Evolutionary conservation across 2,888 invertebrate genomes (phyloP).

Genomic region (Pediacus dermestoides): DNA sequence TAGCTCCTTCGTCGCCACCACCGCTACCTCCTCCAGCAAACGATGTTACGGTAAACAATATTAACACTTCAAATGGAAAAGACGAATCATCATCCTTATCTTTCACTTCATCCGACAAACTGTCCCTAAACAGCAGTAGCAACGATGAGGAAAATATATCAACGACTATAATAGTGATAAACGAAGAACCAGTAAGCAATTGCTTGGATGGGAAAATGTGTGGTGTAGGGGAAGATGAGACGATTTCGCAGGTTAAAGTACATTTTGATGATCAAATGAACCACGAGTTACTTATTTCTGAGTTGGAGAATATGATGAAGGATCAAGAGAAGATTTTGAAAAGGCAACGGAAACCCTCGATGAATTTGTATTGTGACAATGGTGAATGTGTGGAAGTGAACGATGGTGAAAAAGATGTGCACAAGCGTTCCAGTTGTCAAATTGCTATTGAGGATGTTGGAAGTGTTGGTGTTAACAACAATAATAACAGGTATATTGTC

Average conservation of each 20-base stretch:
- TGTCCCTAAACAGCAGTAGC: slow-evolving; percentile 13
- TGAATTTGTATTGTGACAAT: slow-evolving; percentile 38
- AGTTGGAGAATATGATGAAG: slow-evolving; percentile 63
- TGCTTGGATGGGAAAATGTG: no score
- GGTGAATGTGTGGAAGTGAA: slow-evolving; percentile 57
- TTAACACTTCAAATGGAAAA: no score
- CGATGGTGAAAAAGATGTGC: slow-evolving; percentile 56
- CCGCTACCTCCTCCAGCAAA: no score
- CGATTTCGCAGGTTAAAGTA: no score
- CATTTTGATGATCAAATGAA: slow-evolving; percentile 49
- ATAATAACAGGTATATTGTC: no score
- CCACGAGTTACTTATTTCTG: slow-evolving; percentile 69
- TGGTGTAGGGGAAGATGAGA: no score
- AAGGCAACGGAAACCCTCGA: slow-evolving; percentile 42
- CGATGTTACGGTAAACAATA: no score
- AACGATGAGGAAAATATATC: slow-evolving; percentile 11
- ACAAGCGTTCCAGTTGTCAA: slow-evolving; percentile 56
- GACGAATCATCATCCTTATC: no score
- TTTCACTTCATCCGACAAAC: no score
- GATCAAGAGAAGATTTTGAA: slow-evolving; percentile 41
- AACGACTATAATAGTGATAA: slow-evolving; percentile 27
- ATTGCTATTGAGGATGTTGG: slow-evolving; percentile 52
- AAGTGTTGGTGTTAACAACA: background rate
- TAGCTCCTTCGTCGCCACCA: no score
- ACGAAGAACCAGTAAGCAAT: no score